Conservation (phyloP, 2,888 invertebrate species). For the Phengaris alcon region DNA sequence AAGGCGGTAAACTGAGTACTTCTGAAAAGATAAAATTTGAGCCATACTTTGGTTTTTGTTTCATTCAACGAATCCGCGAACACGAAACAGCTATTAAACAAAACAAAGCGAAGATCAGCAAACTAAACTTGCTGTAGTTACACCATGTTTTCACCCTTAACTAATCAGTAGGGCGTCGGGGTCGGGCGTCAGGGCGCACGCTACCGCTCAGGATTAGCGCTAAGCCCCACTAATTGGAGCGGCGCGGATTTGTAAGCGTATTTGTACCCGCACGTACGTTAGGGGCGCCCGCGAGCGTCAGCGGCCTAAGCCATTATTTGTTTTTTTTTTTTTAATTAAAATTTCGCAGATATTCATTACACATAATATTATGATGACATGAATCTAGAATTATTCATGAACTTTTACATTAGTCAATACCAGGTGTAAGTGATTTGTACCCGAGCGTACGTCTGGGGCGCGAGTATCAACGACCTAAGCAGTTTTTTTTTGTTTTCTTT, state of each 20-base stretch:
- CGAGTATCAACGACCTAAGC: too few relatives aligned
- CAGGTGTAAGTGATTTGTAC: too few relatives aligned
- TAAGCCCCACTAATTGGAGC: constrained; percentile 67
- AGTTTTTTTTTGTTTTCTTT: too few relatives aligned
- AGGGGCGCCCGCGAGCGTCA: constrained; percentile 28
- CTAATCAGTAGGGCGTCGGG: constrained; percentile 41
- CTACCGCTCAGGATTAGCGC: constrained; percentile 61
- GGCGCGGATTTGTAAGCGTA: constrained; percentile 47
- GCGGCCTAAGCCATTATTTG: constrained; percentile 14
- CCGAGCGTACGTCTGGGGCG: too few relatives aligned
- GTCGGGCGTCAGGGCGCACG: constrained; percentile 45
- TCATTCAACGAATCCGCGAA: not conserved
- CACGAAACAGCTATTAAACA: not conserved
- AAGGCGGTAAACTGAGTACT: too few relatives aligned
- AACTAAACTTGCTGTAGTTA: constrained; percentile 17
- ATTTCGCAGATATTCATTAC: too few relatives aligned
- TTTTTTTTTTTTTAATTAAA: not conserved
- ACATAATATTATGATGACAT: too few relatives aligned
- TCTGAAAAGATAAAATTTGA: too few relatives aligned
- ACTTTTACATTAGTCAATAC: too few relatives aligned
- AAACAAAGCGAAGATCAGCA: constrained; percentile 1
- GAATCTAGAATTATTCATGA: too few relatives aligned
- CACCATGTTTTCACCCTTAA: constrained; percentile 34
- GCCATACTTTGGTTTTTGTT: too few relatives aligned
- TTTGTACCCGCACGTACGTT: constrained; percentile 30